Percentiles rank a stretch among this genome's conserved stretches.
phyloP scores from a whole-genome alignment of 2,113 vertebrate genomes.

The Apistogramma diplotaenia region DNA sequence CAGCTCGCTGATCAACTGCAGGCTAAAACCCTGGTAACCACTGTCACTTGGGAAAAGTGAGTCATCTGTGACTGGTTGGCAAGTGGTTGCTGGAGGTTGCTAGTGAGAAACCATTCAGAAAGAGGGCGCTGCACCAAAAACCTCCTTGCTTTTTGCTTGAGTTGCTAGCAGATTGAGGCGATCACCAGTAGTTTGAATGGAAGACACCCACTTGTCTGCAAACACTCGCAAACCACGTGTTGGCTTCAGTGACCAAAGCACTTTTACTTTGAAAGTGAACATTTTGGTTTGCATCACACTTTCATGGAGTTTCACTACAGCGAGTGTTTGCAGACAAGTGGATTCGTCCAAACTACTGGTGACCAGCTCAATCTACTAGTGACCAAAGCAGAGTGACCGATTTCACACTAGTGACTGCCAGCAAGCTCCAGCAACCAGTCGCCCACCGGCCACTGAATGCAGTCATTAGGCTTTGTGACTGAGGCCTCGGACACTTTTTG shows the following conservation, averaged over 20 bases:
- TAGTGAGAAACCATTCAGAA: background rate
- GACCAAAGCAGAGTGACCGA: background rate
- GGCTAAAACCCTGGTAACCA: no score
- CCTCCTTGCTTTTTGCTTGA: background rate
- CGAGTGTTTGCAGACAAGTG: background rate
- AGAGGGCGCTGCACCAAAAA: background rate
- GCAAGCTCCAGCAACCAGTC: background rate
- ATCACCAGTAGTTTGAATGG: background rate
- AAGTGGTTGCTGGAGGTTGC: background rate
- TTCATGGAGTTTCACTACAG: no score
- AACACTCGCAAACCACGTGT: no score
- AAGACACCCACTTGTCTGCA: no score
- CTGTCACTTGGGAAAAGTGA: background rate
- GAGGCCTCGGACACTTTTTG: no score
- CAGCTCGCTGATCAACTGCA: no score
- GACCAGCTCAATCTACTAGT: background rate
- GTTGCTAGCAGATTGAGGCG: fast-evolving
- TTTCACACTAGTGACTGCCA: background rate
- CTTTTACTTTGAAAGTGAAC: no score
- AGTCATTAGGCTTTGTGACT: no score
- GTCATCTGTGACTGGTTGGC: background rate
- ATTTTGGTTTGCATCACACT: no score
- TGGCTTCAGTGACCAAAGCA: no score
- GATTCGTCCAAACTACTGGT: fast-evolving
- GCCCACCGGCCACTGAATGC: background rate